Evolutionary conservation across 2,888 invertebrate species (phyloP), one percentile per base, ranked within the genome.

Genomic region (Drosophila paranaensis): DNA sequence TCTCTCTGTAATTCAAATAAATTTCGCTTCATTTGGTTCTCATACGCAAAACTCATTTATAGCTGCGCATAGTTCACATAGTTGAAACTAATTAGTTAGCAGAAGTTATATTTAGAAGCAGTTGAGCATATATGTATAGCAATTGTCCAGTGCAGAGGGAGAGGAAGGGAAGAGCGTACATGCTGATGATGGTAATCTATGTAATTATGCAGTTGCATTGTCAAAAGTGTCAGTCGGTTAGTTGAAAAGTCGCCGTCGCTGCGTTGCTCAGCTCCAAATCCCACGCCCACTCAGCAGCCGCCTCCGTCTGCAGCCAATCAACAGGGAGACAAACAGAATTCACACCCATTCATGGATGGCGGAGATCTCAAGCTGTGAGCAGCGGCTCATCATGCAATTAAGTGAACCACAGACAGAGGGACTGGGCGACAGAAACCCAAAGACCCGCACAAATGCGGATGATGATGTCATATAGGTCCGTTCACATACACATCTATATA

Each of bases 151-250:
- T 53, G 67, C 50, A 66, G 48, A 10, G 33, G 6, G 25, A 10
- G 20, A 5, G 3, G 20, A 33, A 51, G 20, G 27, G 66, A 1
- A 25, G 13, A 27, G 27, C 9, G 9, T 14, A 2, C 10, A 10
- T 33, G 48, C 55, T 55, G 67, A 72, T 55, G 67, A 72, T 64
- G 63, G 50, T 63, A 77, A 82, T 63, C 77, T 71, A 74, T 70
- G 71, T 77, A 87, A 87, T 83, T 87, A 89, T 77, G 67, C 71
- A 81, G 68, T 77, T 72, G 58, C 80, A 77, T 82, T 84, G 84
- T 80, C 70, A 74, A 78, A 75, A 87, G 88, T 90, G 89, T 89
- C 89, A 82, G 60, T 43, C 89, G 90, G 88, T 90, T 78, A 89
- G 70, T 90, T 87, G 64, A 79, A 90, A 88, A 79, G 90, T 62